phyloP scores from a whole-genome alignment of 2,888 invertebrate genomes.

The Timema podura region DNA sequence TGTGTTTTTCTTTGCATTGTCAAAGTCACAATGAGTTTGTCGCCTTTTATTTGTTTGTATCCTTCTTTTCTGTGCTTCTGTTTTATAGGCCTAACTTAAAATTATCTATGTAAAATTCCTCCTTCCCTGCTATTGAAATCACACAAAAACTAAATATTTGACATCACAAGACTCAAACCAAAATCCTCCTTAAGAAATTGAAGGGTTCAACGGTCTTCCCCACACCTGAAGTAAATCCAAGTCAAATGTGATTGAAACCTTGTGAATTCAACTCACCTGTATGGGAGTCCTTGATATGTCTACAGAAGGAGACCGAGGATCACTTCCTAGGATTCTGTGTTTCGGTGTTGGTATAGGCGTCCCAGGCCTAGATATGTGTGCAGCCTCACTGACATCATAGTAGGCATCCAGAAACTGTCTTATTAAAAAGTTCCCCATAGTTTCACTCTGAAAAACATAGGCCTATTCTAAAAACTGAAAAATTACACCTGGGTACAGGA shows the following conservation, averaged over 20 bases:
- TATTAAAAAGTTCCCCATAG: constrained; percentile 1
- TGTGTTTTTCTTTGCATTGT: too few species aligned
- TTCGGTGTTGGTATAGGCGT: background rate
- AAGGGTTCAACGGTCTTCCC: too few species aligned
- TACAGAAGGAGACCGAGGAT: constrained; percentile 22
- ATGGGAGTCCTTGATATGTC: constrained; percentile 23
- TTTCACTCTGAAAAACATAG: background rate
- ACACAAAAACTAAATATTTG: too few species aligned
- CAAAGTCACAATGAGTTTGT: too few species aligned
- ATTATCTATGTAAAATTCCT: background rate
- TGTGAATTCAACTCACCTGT: constrained; percentile 15
- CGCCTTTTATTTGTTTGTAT: too few species aligned
- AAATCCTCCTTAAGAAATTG: too few species aligned
- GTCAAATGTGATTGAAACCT: background rate
- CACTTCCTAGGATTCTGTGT: background rate
- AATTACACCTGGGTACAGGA: too few species aligned
- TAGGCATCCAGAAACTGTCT: background rate
- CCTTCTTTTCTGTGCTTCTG: too few species aligned
- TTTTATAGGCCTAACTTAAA: too few species aligned
- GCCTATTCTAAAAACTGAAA: background rate
- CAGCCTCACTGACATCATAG: background rate
- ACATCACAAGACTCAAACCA: too few species aligned
- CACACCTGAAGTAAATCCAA: background rate
- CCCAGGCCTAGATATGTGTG: background rate
- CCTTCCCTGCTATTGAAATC: background rate